Evolutionary conservation across 2,113 vertebrate species (phyloP), one percentile per base, ranked within the genome.

Genomic region (Ceuthmochares aereus): DNA sequence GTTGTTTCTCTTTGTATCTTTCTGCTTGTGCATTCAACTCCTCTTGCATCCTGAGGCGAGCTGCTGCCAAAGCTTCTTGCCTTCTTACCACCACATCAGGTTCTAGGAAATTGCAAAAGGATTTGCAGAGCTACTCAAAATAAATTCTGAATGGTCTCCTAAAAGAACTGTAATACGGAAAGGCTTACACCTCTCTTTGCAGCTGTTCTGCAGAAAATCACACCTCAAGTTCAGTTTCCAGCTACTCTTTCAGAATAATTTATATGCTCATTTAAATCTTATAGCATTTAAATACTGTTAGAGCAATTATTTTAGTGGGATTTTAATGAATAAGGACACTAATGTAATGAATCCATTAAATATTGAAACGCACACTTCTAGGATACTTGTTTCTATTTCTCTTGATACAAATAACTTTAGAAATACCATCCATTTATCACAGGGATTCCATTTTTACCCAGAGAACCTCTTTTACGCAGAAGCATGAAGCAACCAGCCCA

Each of bases 21-120:
- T 98, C 98, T 19, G 99, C 99, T 96, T 98, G 99, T 18, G 97
- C 98, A 12, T 99, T 98, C 7, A 99, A 89, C 75, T 99, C 98
- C 64, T 98, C 98, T 60, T 99, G 99, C 99, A 99, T 99, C 96
- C 82, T 98, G 78, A 97, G 94, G 23, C 99, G 98, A 45, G 99
- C 97, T 10, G 98, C 99, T 76, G 98, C 98, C 97, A 99, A 45
- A 19, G 98, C 99, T 92, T 99, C 99, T 62, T 99, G 98, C 32
- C 98, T 98, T 80, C 96, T 98, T 4, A 98, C 98, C 84, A 99
- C 98, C 4, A 85, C 27, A 0, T 93, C 96, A 3, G 98, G 98
- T 51, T 99, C 99, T 99, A 93, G 49, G 64, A 85, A 36, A 63
- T 30, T 8, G 14, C 9, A 63, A 84, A 77, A 84, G 56, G 70